These are phyloP conservation scores for Acromyrmex echinatior DNA, from an alignment of 1,140 invertebrate species.

Conservation along the genomic window DNA sequence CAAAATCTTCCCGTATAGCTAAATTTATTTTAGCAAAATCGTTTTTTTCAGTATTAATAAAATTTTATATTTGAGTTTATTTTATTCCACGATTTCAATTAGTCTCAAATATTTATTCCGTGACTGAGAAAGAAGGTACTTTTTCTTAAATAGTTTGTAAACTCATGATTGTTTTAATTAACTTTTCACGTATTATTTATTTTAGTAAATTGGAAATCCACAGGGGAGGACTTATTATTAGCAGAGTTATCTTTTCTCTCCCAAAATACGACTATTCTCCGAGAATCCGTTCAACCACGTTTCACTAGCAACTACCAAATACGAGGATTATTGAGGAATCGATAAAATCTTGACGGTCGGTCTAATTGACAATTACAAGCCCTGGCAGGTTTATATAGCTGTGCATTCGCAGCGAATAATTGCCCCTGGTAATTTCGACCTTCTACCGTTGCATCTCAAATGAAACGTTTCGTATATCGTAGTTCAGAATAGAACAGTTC, in stretches of 20 bases:
- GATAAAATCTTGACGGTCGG: conserved; percentile 38
- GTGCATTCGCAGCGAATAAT: conserved; percentile 45
- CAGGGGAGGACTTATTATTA: no score
- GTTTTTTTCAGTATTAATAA: no score
- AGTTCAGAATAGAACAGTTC: not conserved
- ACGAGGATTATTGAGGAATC: conserved; percentile 37
- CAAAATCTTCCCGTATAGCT: no score
- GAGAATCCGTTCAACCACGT: not conserved
- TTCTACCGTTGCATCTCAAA: not conserved
- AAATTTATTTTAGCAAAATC: no score
- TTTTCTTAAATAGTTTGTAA: not conserved
- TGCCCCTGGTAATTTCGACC: conserved; percentile 29
- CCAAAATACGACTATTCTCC: not conserved
- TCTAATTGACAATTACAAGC: conserved; percentile 57
- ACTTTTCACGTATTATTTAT: not conserved
- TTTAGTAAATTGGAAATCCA: no score
- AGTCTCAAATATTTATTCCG: not conserved
- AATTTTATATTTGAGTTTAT: not conserved
- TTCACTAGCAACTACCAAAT: not conserved
- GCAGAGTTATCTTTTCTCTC: no score
- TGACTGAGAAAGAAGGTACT: not conserved
- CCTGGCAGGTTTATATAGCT: conserved; percentile 21
- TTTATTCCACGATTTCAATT: not conserved
- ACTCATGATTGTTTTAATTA: not conserved
- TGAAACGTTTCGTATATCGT: conserved; percentile 7